Conservation (phyloP, 2,113 vertebrate genomes). For the Sapajus apella region DNA sequence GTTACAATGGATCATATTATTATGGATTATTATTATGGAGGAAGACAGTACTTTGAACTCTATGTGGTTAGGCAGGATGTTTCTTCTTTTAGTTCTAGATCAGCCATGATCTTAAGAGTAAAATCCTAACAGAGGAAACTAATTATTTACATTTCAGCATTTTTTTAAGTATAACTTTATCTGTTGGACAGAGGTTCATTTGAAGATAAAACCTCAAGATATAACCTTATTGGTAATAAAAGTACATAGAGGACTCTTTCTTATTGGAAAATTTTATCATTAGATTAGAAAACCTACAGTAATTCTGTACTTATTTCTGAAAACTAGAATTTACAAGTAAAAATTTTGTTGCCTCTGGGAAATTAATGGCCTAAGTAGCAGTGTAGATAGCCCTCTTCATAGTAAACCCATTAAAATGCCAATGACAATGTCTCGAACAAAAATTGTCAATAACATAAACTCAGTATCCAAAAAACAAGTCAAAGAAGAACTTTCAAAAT, state of each 20-base stretch:
- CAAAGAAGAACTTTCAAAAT: constrained; percentile 13
- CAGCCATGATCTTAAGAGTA: not conserved
- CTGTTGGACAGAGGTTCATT: not conserved
- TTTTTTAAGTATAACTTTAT: constrained; percentile 13
- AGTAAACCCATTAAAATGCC: not conserved
- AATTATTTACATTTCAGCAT: not conserved
- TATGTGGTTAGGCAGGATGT: fast-evolving
- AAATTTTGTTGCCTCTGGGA: not conserved
- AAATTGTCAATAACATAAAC: not conserved
- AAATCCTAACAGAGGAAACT: not conserved
- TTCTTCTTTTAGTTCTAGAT: not conserved
- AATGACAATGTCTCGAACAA: not conserved
- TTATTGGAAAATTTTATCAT: constrained; percentile 14
- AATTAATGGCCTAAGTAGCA: not conserved
- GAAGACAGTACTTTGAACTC: not conserved
- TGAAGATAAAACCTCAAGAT: constrained; percentile 20
- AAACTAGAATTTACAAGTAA: not conserved
- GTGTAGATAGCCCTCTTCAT: not conserved
- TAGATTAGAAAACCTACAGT: not conserved
- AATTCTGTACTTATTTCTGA: not conserved
- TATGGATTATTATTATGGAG: not conserved
- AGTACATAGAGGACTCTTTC: not conserved
- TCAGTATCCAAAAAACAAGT: not conserved
- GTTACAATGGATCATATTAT: not conserved
- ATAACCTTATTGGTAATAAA: not conserved